Conservation (phyloP, 2,113 vertebrate species). For the Loxodonta africana region DNA sequence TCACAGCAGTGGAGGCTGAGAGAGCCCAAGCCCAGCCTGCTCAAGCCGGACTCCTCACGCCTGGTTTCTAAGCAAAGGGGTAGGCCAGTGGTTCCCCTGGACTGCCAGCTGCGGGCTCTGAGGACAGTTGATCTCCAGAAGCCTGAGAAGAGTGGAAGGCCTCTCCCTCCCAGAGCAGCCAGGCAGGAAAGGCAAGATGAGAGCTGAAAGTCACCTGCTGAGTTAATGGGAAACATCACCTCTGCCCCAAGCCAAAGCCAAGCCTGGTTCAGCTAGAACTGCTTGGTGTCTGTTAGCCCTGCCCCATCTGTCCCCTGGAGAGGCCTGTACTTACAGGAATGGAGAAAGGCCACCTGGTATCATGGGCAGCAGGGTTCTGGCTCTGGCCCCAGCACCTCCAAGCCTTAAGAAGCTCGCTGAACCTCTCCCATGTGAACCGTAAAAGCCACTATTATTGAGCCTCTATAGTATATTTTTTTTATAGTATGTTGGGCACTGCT, state of each 20-base stretch:
- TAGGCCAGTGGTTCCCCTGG: rapidly evolving
- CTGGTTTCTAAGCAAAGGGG: not conserved
- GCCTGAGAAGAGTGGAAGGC: not conserved
- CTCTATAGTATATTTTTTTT: rapidly evolving
- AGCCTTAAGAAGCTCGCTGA: rapidly evolving
- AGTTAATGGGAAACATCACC: not conserved
- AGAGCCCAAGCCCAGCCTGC: not conserved
- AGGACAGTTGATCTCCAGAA: not conserved
- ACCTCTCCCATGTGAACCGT: not conserved
- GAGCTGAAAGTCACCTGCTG: not conserved
- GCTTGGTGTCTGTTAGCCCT: not conserved
- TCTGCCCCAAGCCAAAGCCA: not conserved
- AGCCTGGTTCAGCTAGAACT: not conserved
- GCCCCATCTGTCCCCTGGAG: not conserved
- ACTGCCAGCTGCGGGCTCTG: rapidly evolving
- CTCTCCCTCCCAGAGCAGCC: not conserved
- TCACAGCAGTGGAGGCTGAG: not conserved
- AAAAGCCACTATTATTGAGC: no score
- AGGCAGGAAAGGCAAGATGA: not conserved
- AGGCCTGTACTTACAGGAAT: not conserved
- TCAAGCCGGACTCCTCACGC: not conserved
- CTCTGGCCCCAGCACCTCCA: no score
- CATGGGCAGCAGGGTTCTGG: not conserved
- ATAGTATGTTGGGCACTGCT: rapidly evolving
- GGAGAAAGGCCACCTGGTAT: not conserved